Evolutionary conservation across 1,140 invertebrate species (phyloP).

Genomic region (Homarus americanus): DNA sequence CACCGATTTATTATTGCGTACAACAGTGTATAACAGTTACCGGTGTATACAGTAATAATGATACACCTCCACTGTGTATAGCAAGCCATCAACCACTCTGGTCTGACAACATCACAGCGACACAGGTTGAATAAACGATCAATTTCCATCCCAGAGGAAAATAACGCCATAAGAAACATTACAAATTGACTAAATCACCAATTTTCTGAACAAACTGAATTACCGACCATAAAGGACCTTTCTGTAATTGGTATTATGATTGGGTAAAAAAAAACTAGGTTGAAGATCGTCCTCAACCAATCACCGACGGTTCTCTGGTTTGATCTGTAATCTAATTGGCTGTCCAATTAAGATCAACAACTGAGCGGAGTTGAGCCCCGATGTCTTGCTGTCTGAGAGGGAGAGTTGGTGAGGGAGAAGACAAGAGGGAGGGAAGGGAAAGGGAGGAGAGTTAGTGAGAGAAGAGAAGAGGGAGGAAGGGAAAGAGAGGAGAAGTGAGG

Average conservation of each 20-base stretch:
- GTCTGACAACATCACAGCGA: no score
- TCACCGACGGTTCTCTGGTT: neutral
- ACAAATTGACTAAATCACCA: no score
- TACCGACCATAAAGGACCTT: neutral
- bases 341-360: neutral
- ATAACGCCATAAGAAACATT: no score
- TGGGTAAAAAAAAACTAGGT: neutral
- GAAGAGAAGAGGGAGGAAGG: neutral
- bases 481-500: neutral
- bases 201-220: no score
- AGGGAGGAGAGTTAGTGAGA: neutral
- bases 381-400: neutral
- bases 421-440: neutral
- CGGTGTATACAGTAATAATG: no score
- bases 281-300: neutral
- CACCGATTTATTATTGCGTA: no score
- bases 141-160: no score
- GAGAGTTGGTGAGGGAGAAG: constrained; percentile 6
- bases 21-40: no score
- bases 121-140: no score
- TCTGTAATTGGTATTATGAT: neutral
- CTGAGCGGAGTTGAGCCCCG: neutral
- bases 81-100: no score
- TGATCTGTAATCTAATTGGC: constrained; percentile 21
- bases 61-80: no score